These are phyloP conservation scores for Drosophila quinaria DNA, from an alignment of 2,888 invertebrate species.

Conservation along the genomic window DNA sequence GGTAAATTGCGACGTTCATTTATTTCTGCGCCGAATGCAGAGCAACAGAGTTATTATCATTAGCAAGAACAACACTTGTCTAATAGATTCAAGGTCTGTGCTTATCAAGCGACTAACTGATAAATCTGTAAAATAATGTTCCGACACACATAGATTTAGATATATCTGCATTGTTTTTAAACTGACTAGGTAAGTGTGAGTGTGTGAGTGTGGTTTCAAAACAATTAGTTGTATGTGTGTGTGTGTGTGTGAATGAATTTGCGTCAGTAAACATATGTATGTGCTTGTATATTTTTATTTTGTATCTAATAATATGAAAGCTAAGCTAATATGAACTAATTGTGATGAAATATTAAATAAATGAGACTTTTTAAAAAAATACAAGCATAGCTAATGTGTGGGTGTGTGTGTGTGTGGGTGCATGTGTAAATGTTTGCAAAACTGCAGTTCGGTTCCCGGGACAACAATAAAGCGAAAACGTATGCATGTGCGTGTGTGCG, in stretches of 20 bases:
- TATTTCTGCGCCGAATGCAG: slow-evolving; percentile 18
- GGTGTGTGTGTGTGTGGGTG: not conserved
- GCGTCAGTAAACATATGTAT: slow-evolving; percentile 4
- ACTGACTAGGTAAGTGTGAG: slow-evolving; percentile 36
- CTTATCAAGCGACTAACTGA: slow-evolving; percentile 31
- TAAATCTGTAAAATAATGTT: slow-evolving; percentile 30
- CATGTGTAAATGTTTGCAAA: not conserved
- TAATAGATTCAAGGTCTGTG: slow-evolving; percentile 39
- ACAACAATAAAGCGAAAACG: slow-evolving; percentile 3
- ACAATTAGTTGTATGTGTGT: slow-evolving; percentile 26
- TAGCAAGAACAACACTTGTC: slow-evolving; percentile 26
- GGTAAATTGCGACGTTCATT: slow-evolving; percentile 45
- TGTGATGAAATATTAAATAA: not conserved
- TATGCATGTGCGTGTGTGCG: not conserved
- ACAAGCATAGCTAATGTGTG: not conserved
- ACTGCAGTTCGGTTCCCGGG: slow-evolving; percentile 12
- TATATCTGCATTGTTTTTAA: slow-evolving; percentile 45
- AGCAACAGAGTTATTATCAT: slow-evolving; percentile 25
- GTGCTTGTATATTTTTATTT: slow-evolving; percentile 1
- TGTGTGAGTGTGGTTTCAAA: slow-evolving; percentile 27
- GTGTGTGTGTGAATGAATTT: slow-evolving; percentile 8
- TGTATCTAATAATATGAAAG: slow-evolving; percentile 11
- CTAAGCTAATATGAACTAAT: slow-evolving; percentile 15
- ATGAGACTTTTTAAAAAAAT: not conserved
- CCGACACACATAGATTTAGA: not conserved